Evolutionary conservation across 2,888 invertebrate genomes (phyloP), one percentile per base, ranked within the genome.

Genomic region (Netelia inedita): DNA sequence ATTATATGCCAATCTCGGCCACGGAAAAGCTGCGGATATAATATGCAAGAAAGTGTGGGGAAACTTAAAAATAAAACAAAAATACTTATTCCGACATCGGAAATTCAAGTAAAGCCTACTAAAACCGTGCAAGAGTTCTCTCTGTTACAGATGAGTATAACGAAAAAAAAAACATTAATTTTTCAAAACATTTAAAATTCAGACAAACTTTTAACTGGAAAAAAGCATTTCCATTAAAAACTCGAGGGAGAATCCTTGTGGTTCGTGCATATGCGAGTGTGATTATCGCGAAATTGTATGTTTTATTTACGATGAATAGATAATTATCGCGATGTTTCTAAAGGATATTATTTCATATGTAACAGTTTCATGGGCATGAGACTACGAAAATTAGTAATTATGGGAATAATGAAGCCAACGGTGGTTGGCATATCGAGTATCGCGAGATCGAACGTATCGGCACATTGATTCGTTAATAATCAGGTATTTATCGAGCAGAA

Each of bases 1-100:
- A 35, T 69, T 43, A 78, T 69, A 88, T 87, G 88, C 88, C 89
- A 89, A 90, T 89, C 88, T 88, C 85, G 86, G 78, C 80, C 76
- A 68, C 76, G 79, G 35, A 53, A 78, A 84, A 73, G 59, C 61
- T 71, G 19, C 59, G 46, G 43, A n/a, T 68, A 68, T 28, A 76
- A 55, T 43, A 46, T 57, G 43, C 68, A 68, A 50, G 72, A 66
- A 66, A 75, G 66, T 16, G 50, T 46, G 63, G 63, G 19, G 35
- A 73, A 78, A 63, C 21, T 76, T 55, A 11, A 41, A 61, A 8
- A 46, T 19, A 59, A 55, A 71, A 71, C 9, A 19, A 57, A 57
- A 57, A 19, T 9, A 65, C 16, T 1, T 65, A n/a, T 65, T 65
- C 41, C 9, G 0, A 1, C 16, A 65, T n/a, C 16, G 41, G 65